Conservation (phyloP, 2,888 invertebrate genomes). For the Oscheius onirici region DNA sequence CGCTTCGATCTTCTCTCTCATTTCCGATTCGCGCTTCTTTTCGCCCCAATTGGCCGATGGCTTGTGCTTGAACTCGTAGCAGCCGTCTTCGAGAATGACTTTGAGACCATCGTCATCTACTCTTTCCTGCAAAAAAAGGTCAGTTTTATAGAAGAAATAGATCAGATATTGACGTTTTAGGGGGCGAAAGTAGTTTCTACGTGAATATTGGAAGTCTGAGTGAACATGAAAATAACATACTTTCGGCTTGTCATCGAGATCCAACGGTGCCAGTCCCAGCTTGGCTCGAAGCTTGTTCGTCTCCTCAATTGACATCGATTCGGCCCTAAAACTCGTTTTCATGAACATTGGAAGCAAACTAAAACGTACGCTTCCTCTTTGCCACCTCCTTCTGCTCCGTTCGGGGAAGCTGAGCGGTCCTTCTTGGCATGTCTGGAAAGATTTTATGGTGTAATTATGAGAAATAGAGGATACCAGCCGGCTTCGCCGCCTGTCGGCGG, state of each 20-base stretch:
- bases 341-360: not conserved
- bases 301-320: constrained; percentile 69
- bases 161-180: too few relatives aligned
- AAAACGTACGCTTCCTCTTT: constrained; percentile 5
- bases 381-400: not conserved
- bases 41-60: constrained; percentile 75
- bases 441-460: too few relatives aligned
- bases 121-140: constrained; percentile 10
- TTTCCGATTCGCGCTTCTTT: constrained; percentile 82
- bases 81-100: constrained; percentile 74
- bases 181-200: too few relatives aligned
- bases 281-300: constrained; percentile 83
- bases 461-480: too few relatives aligned
- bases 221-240: constrained; percentile 1
- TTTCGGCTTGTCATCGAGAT: constrained; percentile 74
- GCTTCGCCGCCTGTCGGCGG: too few relatives aligned
- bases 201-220: not conserved
- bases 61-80: constrained; percentile 73
- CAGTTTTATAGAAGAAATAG: not conserved
- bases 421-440: not conserved
- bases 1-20: constrained; percentile 82
- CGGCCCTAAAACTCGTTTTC: constrained; percentile 31
- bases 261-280: constrained; percentile 90
- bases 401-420: not conserved
- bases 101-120: constrained; percentile 69